These are phyloP conservation scores for Dascyllus trimaculatus DNA, from an alignment of 2,113 vertebrate genomes.

Conservation along the genomic window DNA sequence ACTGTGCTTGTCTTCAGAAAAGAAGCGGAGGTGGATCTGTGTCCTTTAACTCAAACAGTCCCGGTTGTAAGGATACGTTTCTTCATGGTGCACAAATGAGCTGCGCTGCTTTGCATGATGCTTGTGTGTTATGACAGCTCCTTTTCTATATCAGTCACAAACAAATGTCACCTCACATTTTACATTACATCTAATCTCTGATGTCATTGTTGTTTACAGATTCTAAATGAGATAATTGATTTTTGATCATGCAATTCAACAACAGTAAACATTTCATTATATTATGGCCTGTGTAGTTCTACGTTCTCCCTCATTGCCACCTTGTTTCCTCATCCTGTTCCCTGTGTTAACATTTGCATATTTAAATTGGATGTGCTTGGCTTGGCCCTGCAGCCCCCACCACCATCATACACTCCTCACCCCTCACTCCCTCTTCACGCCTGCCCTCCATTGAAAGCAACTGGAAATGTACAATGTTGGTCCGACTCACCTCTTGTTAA, in stretches of 20 bases:
- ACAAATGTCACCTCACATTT: slow-evolving; percentile 2
- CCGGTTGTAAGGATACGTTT: neutral
- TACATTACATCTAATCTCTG: neutral
- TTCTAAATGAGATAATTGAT: slow-evolving; percentile 49
- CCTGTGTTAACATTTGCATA: slow-evolving; percentile 75
- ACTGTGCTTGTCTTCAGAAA: slow-evolving; percentile 21
- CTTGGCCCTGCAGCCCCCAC: slow-evolving; percentile 28
- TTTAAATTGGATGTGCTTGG: slow-evolving; percentile 78
- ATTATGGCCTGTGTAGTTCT: slow-evolving; percentile 44
- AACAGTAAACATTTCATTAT: slow-evolving; percentile 69
- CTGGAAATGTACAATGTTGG: too few relatives aligned
- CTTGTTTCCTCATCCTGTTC: slow-evolving; percentile 49
- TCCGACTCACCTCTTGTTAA: too few relatives aligned
- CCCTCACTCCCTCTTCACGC: neutral
- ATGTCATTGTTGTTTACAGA: neutral
- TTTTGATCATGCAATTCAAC: slow-evolving; percentile 37
- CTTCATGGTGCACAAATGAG: neutral
- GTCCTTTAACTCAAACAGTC: slow-evolving; percentile 7
- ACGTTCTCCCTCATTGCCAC: slow-evolving; percentile 51
- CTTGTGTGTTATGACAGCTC: neutral
- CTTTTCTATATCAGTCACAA: slow-evolving; percentile 15
- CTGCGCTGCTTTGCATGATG: neutral
- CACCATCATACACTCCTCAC: neutral
- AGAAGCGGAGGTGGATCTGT: slow-evolving; percentile 5
- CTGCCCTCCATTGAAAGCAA: neutral